Base-by-base conservation (phyloP, 2,797 vertebrate species). In the Acipenser transmontanus region DNA sequence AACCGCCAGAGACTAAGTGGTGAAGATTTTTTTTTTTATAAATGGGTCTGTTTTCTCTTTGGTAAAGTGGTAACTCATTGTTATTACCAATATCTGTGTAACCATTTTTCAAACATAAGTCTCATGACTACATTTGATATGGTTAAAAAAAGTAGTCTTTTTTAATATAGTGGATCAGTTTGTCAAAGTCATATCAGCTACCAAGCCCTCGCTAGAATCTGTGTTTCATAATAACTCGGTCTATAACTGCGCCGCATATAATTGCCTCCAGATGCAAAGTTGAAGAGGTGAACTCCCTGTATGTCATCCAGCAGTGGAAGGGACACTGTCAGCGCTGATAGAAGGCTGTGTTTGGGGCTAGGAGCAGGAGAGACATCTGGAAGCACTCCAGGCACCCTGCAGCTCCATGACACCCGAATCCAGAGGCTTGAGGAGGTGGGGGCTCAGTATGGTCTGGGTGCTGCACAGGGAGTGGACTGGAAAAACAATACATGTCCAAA, bases 251-350 rank as follows among this genome's bases (percentile, higher is more conserved):
- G 86, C 89, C 88, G 87, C 83, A 76, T 79, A 74, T 91, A 90
- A 90, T 87, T 83, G 84, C 81, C 80, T 88, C 89, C 89, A 90
- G 88, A 89, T 91, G 89, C 88, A 84, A 70, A 75, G 83, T 80
- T 83, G 79, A 80, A 81, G 78, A 74, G 66, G 79, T 79, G 81
- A 74, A 76, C 73, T 61, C 80, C 74, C 82, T 78, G 82, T 72
- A 80, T 87, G 85, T 88, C 82, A 87, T 85, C 82, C 77, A 84
- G 79, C 76, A 79, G 75, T 84, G 84, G 56, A 68, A 57, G 87
- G 86, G 83, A 86, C 74, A 82, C 84, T 88, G 86, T 88, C 87
- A 89, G 81, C 61, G 76, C 85, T 90, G 88, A 88, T 86, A 82
- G 86, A 89, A 83, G 76, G 71, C 69, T 64, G n/a, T 68, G 70